Evolutionary conservation across 2,888 invertebrate species (phyloP), one percentile per base, ranked within the genome.

Genomic region (Conomelus anceps): DNA sequence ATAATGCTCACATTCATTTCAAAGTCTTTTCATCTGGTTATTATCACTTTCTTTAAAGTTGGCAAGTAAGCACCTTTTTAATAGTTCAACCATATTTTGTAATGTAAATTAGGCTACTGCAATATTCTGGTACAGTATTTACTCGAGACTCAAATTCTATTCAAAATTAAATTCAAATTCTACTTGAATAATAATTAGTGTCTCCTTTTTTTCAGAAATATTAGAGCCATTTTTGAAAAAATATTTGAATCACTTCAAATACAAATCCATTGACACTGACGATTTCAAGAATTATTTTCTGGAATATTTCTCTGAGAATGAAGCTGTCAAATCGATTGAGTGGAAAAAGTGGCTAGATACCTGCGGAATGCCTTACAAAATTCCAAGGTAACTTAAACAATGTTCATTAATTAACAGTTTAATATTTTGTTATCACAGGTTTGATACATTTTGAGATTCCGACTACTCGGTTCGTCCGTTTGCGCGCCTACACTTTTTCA

Each of bases 311-410:
- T 94, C 94, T 87, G 94, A 94, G 24, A 95, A 94, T 89, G 91
- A 90, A 89, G 91, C 92, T 84, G 92, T 90, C 92, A 94, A 88
- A 92, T 93, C 85, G 91, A 95, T 99, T 1, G 96, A 98, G 92
- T 99, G 98, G 98, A 94, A 97, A 85, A 92, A 95, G 0, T 99
- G 98, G 98, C 94, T 99, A 1, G 94, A 96, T 92, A 94, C 94
- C 34, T 95, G 96, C 87, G 99, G 99, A 89, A 97, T 99, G 97
- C 99, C 99, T 0, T 97, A 97, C 0, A 94, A 96, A 22, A 97
- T 97, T 92, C 98, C 98, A 7, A 93, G 95, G 95, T 98, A 89
- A 90, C 88, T 63, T n/a, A 29, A 88, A 41, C 13, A 88, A 22
- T 22, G 6, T 84, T 84, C 22, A 84, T 7, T 84, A 7, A 17